Evolutionary conservation across 1,140 invertebrate species (phyloP).

Genomic region (Aphidius ervi): DNA sequence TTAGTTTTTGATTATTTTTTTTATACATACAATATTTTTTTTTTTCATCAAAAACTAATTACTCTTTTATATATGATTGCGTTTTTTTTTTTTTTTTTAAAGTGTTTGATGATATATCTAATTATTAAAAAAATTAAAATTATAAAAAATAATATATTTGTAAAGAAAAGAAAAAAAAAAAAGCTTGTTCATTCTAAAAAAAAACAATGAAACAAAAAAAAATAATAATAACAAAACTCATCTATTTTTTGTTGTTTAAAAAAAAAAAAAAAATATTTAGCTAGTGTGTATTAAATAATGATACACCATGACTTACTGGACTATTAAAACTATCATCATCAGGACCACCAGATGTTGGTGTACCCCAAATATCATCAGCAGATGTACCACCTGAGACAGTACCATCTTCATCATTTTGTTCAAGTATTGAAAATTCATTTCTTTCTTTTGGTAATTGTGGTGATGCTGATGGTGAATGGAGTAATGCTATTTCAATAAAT

Average conservation of each 20-base stretch:
- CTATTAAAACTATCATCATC: slow-evolving; percentile 67
- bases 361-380: slow-evolving; percentile 81
- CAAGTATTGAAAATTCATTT: slow-evolving; percentile 42
- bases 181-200: slow-evolving; percentile 15
- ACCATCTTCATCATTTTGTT: slow-evolving; percentile 58
- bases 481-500: too few species aligned
- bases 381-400: slow-evolving; percentile 73
- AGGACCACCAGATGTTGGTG: slow-evolving; percentile 75
- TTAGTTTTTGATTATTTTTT: too few species aligned
- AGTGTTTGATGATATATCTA: not conserved
- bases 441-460: slow-evolving; percentile 46
- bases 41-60: slow-evolving; percentile 23
- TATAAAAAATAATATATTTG: too few species aligned
- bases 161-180: not conserved
- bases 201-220: not conserved
- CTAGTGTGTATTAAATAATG: not conserved
- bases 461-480: slow-evolving; percentile 37
- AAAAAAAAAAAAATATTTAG: not conserved
- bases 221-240: not conserved
- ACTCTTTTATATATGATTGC: slow-evolving; percentile 8
- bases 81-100: slow-evolving; percentile 2
- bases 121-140: not conserved
- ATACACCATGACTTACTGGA: slow-evolving; percentile 38
- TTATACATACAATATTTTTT: slow-evolving; percentile 37
- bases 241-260: not conserved